phyloP scores from a whole-genome alignment of 1,140 invertebrate species.

The Anoplophora glabripennis region DNA sequence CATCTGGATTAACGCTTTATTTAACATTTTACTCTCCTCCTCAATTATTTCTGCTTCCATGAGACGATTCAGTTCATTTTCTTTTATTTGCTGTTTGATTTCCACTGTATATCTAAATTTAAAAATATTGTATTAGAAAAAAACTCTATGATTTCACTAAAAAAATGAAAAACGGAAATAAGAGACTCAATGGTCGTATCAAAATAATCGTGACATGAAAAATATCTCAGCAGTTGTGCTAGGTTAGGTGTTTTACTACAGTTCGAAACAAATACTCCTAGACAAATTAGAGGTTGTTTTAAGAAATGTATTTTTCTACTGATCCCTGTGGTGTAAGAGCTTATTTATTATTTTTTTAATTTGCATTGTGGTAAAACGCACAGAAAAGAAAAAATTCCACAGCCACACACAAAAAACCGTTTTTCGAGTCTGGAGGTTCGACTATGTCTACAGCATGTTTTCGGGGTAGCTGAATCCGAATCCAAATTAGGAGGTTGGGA shows the following conservation, averaged over 20 bases:
- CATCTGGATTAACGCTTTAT: constrained; percentile 55
- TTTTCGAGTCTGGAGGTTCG: too few species aligned
- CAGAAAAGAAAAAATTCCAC: too few species aligned
- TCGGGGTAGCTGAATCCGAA: too few species aligned
- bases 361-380: too few species aligned
- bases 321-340: too few species aligned
- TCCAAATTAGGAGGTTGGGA: too few species aligned
- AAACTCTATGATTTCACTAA: background rate
- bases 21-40: constrained; percentile 63
- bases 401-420: too few species aligned
- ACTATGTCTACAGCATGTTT: too few species aligned
- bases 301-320: too few species aligned
- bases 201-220: background rate
- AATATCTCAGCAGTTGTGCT: background rate
- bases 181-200: background rate
- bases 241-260: background rate
- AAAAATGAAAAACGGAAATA: background rate
- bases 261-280: background rate
- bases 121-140: background rate
- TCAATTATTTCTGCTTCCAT: constrained; percentile 63
- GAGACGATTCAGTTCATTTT: constrained; percentile 58
- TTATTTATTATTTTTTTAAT: too few species aligned
- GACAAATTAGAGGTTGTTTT: too few species aligned
- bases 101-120: constrained; percentile 46
- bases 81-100: constrained; percentile 57